Conservation (phyloP, 2,113 vertebrate genomes). For the Atherinomorus stipes region DNA sequence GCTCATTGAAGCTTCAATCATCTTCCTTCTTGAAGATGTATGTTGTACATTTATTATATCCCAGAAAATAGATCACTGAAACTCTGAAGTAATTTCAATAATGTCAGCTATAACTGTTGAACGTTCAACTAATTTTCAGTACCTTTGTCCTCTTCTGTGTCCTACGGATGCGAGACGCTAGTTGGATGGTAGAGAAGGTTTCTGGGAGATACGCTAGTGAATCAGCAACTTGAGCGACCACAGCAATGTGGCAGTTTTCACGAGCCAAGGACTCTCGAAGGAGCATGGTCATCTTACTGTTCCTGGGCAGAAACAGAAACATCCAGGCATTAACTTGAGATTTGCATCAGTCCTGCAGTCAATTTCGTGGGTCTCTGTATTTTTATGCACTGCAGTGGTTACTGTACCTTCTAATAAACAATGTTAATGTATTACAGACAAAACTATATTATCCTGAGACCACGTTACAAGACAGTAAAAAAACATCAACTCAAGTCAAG, state of each 20-base stretch:
- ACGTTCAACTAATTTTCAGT: conserved; percentile 5
- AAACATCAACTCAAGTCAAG: too few species aligned
- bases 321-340: background rate
- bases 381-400: background rate
- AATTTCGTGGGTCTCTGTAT: background rate
- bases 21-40: background rate
- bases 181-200: conserved; percentile 93
- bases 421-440: too few species aligned
- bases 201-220: conserved; percentile 87
- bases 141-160: conserved; percentile 97
- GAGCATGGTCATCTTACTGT: conserved; percentile 94
- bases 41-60: background rate
- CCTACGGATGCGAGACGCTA: conserved; percentile 90
- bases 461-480: background rate
- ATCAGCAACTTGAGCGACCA: conserved; percentile 92
- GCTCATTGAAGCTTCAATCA: too few species aligned
- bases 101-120: background rate
- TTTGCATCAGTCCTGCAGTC: background rate
- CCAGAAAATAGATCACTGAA: too few species aligned
- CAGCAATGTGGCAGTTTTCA: conserved; percentile 91
- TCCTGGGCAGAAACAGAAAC: conserved; percentile 79
- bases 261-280: conserved; percentile 94
- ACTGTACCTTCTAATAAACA: background rate
- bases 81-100: too few species aligned
- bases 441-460: background rate